Evolutionary conservation across 2,797 vertebrate species (phyloP), one percentile per base, ranked within the genome.

Genomic region (Peromyscus melanophrys): DNA sequence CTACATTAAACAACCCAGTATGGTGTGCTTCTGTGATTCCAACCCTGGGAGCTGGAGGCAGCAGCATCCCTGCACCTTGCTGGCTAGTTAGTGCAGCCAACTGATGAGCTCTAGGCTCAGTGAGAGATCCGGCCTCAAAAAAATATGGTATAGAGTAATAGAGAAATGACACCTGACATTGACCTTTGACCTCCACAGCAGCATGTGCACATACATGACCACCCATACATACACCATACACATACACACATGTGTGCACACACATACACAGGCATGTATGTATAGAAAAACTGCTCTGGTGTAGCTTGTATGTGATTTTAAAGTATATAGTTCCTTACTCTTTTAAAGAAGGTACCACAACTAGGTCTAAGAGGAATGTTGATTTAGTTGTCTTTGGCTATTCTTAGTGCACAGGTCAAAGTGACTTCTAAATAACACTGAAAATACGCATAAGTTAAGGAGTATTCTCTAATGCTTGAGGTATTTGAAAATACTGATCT

Each of bases 401-500:
- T 34, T 94, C 31, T 94, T 92, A 76, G 27, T 69, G 77, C 92
- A 49, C 27, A 82, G 29, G 90, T 82, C n/a, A 90, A 92, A 92
- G 95, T 88, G 77, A 78, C 90, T 95, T 96, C 78, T 85, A 94
- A 92, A 65, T 57, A 85, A 23, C 46, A 3, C 34, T 63, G 73
- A n/a, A 90, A 40, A 37, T 19, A 59, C 1, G 7, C 49, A 40
- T 82, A 25, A 75, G 23, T 40, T 78, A 88, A 96, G 34, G 34
- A 65, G 23, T 40, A 21, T 63, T 78, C 63, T 88, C 61, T 90
- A 88, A 81, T 85, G 61, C 40, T 94, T 90, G 61, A 90, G n/a
- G 29, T n/a, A 52, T 49, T 96, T 90, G 88, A 95, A 97, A 96
- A 83, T 82, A 91, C 40, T 91, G 61, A n/a, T 37, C 29, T 71